Evolutionary conservation across 2,888 invertebrate genomes (phyloP).

Genomic region (Ormyrus nitidulus): DNA sequence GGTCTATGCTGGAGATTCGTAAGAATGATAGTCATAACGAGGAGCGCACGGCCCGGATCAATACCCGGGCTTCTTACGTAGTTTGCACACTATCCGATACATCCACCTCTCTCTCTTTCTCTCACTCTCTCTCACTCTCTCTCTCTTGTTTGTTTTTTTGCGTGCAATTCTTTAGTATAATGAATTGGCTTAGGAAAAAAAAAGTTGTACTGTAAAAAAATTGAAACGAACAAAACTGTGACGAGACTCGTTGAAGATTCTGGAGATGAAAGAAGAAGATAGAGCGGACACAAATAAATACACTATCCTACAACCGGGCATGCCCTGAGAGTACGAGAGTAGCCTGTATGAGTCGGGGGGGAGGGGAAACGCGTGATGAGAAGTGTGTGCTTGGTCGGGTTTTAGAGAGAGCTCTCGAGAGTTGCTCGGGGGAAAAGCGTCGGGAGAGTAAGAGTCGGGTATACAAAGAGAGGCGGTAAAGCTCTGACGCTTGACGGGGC

Average conservation of each 20-base stretch:
- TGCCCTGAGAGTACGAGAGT: slow-evolving; percentile 73
- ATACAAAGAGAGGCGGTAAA: too few species aligned
- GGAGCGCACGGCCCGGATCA: slow-evolving; percentile 70
- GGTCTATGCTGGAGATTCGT: slow-evolving; percentile 69
- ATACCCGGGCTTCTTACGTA: slow-evolving; percentile 73
- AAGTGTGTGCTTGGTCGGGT: too few species aligned
- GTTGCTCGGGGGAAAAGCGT: too few species aligned
- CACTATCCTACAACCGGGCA: slow-evolving; percentile 75
- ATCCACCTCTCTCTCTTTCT: slow-evolving; percentile 54
- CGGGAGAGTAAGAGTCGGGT: too few species aligned
- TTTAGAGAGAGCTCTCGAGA: too few species aligned
- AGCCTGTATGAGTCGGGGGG: slow-evolving; percentile 53
- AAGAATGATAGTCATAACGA: slow-evolving; percentile 73
- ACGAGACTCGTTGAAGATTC: not conserved
- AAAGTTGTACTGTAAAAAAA: not conserved
- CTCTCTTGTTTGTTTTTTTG: not conserved
- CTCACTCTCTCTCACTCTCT: slow-evolving; percentile 42
- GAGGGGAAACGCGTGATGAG: too few species aligned
- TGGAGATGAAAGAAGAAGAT: slow-evolving; percentile 14
- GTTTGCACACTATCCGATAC: slow-evolving; percentile 58
- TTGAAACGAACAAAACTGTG: slow-evolving; percentile 6
- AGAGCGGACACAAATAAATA: slow-evolving; percentile 57
- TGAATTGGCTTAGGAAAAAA: not conserved
- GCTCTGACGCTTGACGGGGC: slow-evolving; percentile 62
- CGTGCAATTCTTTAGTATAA: not conserved